Base-by-base conservation (phyloP, 2,888 invertebrate genomes). In the Ectobius pallidus region DNA sequence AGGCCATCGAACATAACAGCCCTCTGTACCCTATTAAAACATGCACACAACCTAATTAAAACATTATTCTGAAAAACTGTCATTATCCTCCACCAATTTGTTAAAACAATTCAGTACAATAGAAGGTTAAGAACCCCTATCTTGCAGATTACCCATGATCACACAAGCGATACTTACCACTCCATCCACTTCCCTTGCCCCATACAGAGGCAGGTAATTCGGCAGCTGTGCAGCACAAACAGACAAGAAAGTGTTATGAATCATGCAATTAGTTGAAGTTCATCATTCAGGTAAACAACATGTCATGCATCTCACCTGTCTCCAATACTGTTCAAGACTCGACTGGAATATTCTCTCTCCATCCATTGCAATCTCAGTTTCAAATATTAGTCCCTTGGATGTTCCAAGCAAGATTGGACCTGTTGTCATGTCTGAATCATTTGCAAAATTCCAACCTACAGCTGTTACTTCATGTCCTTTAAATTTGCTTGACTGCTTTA, bases 321-420 rank as follows among this genome's bases (percentile, higher is more conserved):
- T 92, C 87, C 92, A 91, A 84, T 94, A 94, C 78, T 92, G 92
- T 78, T 94, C 93, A 67, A 88, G 81, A 78, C 87, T 87, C 0
- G 90, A 89, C 69, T 91, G 91, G 81, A 95, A 94, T 82, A 94
- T 90, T 80, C 91, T 92, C 74, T 97, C 96, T 75, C 91, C 93
- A 69, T 93, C 92, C 14, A 91, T 86, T 22, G 90, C 89, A 68
- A 97, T 87, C 82, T 97, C 96, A 0, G 94, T 94, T 84, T 97
- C 97, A 82, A 96, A 90, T 75, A 97, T 92, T 58, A 94, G 85
- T 0, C 97, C 97, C 81, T 92, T 93, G 0, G 93, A 93, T 0
- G 96, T 97, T 6, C 97, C 97, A 58, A 97, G 81, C 49, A 98
- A 84, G 78, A 98, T 95, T 0, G 94, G 90, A 0, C 94, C 94